Conservation (phyloP, 2,888 invertebrate species). For the Nomada hirtipes region DNA sequence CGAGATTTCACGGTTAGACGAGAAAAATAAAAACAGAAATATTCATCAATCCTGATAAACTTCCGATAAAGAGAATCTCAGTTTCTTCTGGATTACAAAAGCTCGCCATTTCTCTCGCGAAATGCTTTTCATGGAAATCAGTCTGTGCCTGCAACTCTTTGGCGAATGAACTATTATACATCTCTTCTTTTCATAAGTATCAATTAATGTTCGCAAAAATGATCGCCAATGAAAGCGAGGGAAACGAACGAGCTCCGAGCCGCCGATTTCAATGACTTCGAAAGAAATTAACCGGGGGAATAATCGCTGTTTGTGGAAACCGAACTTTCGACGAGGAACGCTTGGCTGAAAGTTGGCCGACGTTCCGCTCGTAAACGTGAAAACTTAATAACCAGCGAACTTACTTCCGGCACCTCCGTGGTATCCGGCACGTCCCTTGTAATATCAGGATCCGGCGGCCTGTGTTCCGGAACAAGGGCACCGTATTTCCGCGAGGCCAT, state of each 20-base stretch:
- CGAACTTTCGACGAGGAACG: neutral
- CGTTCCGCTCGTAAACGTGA: neutral
- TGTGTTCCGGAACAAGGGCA: slow-evolving; percentile 86
- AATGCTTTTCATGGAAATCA: slow-evolving; percentile 64
- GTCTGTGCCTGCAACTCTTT: neutral
- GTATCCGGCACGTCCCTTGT: slow-evolving; percentile 84
- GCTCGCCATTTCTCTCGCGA: slow-evolving; percentile 9
- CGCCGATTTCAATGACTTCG: too few relatives aligned
- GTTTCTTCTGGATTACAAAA: slow-evolving; percentile 26
- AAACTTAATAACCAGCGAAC: slow-evolving; percentile 68
- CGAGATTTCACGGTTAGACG: too few relatives aligned
- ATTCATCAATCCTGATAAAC: slow-evolving; percentile 8
- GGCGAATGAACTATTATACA: too few relatives aligned
- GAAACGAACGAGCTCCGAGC: too few relatives aligned
- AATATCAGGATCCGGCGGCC: slow-evolving; percentile 87
- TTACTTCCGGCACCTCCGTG: slow-evolving; percentile 81
- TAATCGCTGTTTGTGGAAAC: too few relatives aligned
- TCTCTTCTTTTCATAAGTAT: too few relatives aligned
- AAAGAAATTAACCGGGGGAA: too few relatives aligned
- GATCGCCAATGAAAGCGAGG: too few relatives aligned
- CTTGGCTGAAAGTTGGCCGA: neutral
- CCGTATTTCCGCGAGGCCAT: slow-evolving; percentile 90
- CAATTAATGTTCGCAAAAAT: too few relatives aligned
- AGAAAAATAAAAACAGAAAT: neutral
- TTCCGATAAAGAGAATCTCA: neutral